phyloP scores from a whole-genome alignment of 2,888 invertebrate species.

The Caprella mutica region DNA sequence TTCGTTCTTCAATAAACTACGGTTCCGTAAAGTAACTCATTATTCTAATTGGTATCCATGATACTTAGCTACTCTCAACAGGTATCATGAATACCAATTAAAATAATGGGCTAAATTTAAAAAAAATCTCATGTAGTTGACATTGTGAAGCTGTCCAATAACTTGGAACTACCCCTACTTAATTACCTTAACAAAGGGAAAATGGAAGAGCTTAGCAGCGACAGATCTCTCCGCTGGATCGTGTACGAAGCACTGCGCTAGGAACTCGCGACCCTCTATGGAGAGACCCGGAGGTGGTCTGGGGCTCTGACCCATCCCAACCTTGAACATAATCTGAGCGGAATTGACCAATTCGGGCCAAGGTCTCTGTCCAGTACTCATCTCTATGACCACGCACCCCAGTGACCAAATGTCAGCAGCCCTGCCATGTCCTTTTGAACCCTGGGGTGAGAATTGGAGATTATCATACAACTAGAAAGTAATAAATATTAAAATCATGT shows the following conservation, averaged over 20 bases:
- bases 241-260: conserved; percentile 65
- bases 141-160: no score
- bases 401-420: conserved; percentile 93
- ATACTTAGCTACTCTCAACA: no score
- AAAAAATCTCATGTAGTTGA: no score
- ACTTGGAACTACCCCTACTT: no score
- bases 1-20: no score
- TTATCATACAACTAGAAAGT: no score
- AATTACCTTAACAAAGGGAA: conserved; percentile 54
- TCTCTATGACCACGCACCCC: conserved; percentile 89
- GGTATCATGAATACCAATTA: no score
- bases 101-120: no score
- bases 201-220: conserved; percentile 57
- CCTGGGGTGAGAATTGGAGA: no score
- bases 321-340: conserved; percentile 85
- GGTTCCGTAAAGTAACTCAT: no score
- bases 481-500: no score
- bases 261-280: conserved; percentile 69
- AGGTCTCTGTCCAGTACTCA: conserved; percentile 87
- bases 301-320: conserved; percentile 76
- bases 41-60: no score
- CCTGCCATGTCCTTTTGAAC: conserved; percentile 65
- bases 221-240: conserved; percentile 62
- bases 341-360: conserved; percentile 87
- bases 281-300: conserved; percentile 61